Evolutionary conservation across 2,113 vertebrate genomes (phyloP).

Genomic region (Zeus faber): DNA sequence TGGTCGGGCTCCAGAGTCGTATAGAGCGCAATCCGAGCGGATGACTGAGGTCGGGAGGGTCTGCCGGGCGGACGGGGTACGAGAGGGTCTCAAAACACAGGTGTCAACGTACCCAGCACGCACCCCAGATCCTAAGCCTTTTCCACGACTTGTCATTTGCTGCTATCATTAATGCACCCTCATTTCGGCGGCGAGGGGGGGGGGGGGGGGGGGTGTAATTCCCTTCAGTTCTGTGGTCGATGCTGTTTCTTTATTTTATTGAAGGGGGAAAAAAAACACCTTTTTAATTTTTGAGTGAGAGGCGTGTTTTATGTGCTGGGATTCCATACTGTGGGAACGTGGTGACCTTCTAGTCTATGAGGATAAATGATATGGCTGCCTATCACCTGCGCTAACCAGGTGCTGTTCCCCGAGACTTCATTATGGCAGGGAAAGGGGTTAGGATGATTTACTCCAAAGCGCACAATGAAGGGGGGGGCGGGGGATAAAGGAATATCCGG

Average conservation of each 20-base stretch:
- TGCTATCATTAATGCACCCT: too few species aligned
- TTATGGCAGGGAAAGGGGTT: constrained; percentile 6
- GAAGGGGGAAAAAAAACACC: too few species aligned
- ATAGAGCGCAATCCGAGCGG: constrained; percentile 25
- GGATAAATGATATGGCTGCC: constrained; percentile 6
- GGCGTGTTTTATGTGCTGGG: constrained; percentile 4
- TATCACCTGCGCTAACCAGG: constrained; percentile 26
- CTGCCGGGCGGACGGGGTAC: not conserved
- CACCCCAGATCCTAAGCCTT: too few species aligned
- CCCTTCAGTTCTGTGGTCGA: not conserved
- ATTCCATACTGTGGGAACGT: constrained; percentile 16
- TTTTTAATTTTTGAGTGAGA: not conserved
- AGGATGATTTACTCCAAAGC: not conserved
- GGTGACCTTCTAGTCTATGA: constrained; percentile 5
- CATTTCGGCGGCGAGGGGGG: too few species aligned
- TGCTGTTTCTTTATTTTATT: not conserved
- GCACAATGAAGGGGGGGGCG: not conserved
- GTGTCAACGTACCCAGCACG: too few species aligned
- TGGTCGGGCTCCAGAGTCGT: constrained; percentile 21
- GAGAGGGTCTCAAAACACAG: too few species aligned
- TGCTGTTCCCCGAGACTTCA: constrained; percentile 9
- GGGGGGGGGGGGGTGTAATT: not conserved
- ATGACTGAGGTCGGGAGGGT: not conserved
- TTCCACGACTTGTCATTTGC: too few species aligned
- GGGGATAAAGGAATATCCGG: not conserved